Base-by-base conservation (phyloP, 2,797 vertebrate genomes). In the Halcyon smyrnensis region DNA sequence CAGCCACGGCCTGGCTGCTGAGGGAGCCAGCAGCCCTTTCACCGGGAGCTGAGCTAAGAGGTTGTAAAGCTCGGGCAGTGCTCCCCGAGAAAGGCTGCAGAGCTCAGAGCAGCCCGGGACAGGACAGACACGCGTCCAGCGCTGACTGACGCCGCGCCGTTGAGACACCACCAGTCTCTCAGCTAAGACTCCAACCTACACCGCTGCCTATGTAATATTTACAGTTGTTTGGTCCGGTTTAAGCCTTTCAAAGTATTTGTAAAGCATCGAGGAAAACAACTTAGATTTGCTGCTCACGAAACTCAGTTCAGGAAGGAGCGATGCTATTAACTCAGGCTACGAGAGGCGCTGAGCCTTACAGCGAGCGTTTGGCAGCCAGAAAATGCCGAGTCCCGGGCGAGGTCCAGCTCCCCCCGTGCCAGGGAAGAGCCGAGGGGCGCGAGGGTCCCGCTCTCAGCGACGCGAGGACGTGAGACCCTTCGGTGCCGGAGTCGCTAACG, bases 81-180 rank as follows among this genome's bases (percentile, higher is more conserved):
- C 65, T 56, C 12, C 8, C 2, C 36, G 5, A 3, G 50, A 43
- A 10, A 43, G 68, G 37, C 89, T 27, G 76, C 36, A 10, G 19
- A 46, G 79, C 70, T 37, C 56, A 12, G 6, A 8, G 4, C 9
- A 8, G 2, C 32, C 2, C 32, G 54, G 54, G 57, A 28, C 60
- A 7, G 9, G 39, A 7, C 11, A 24, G 69, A 53, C 37, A 20
- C 15, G 2, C 1, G 0, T 3, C 50, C 74, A 27, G 7, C n/a
- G 0, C 65, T 0, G 15, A 15, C 27, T 0, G n/a, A 6, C 48
- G 8, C 59, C 2, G 2, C 0, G 53, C 39, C 43, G 2, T 20
- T 14, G 1, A 23, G 37, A 76, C 68, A 48, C 14, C 4, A 20
- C 6, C 1, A 0, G 12, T 46, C 57, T 1, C 11, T 2, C 68